These are phyloP conservation scores for Dysmachus trigonus DNA, from an alignment of 2,888 invertebrate genomes.

Conservation along the genomic window DNA sequence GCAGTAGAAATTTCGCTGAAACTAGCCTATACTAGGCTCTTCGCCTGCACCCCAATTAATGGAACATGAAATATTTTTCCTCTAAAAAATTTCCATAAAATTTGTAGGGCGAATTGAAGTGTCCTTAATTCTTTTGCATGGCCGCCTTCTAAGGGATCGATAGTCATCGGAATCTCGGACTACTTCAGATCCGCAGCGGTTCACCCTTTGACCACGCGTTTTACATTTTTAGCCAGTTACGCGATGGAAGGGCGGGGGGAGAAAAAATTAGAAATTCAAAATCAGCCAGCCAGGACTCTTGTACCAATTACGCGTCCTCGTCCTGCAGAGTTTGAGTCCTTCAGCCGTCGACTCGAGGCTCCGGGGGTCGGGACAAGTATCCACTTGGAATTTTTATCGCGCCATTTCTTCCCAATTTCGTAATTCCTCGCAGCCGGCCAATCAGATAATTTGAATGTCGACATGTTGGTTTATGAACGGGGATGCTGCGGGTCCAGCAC, in stretches of 20 bases:
- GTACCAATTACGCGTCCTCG: conserved; percentile 6
- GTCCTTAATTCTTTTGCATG: conserved; percentile 40
- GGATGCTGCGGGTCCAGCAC: neutral
- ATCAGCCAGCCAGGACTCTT: conserved; percentile 4
- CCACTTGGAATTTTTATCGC: conserved; percentile 42
- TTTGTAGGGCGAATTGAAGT: neutral
- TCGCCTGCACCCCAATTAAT: neutral
- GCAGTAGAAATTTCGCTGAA: neutral
- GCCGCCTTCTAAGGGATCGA: conserved; percentile 28
- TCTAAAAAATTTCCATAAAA: conserved; percentile 13
- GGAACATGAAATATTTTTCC: neutral
- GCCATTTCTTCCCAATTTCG: conserved; percentile 21
- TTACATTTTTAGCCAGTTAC: conserved; percentile 27
- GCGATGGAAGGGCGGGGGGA: neutral
- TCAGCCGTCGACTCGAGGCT: neutral
- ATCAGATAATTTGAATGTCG: conserved; percentile 36
- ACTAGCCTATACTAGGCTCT: neutral
- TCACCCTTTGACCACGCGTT: conserved; percentile 41
- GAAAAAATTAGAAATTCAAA: conserved; percentile 30
- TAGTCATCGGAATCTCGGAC: conserved; percentile 27
- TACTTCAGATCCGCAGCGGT: conserved; percentile 1
- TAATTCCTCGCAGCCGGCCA: conserved; percentile 20
- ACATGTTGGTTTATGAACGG: neutral
- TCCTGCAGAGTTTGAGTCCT: neutral
- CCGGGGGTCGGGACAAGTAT: conserved; percentile 32